A percentile compares a stretch with the other conserved stretches of the same genome.
Conservation (phyloP, 2,797 vertebrate genomes). For the Sylvilagus floridanus region DNA sequence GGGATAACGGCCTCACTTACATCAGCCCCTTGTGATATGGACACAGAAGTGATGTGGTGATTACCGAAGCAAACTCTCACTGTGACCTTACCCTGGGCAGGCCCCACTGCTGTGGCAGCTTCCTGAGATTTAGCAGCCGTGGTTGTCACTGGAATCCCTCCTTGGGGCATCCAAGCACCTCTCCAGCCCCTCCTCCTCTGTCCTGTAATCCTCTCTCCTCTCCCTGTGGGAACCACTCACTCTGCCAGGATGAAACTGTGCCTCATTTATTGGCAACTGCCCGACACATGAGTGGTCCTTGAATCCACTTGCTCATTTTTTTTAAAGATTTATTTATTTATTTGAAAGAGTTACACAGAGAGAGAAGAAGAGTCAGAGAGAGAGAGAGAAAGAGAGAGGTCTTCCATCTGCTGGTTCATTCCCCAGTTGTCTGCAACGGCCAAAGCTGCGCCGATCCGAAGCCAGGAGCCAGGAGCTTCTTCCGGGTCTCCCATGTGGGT, state of each 20-base stretch:
- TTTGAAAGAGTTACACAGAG: no score
- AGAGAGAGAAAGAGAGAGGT: no score
- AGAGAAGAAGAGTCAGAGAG: no score
- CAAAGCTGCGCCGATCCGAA: no score
- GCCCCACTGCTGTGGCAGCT: background rate
- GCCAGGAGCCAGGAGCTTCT: no score
- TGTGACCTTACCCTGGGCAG: background rate
- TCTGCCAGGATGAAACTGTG: background rate
- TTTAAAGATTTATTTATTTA: no score
- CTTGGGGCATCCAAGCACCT: background rate
- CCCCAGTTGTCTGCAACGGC: no score
- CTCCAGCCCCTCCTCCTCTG: background rate
- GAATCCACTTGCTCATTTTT: background rate
- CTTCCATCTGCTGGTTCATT: no score
- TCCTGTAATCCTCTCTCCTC: background rate
- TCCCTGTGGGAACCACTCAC: background rate
- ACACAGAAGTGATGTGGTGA: background rate
- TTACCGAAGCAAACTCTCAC: background rate
- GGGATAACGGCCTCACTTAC: background rate
- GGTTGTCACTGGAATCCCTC: background rate
- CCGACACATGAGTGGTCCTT: background rate
- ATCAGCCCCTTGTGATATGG: background rate
- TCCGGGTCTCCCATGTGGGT: no score
- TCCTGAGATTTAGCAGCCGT: background rate
- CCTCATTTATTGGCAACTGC: conserved; percentile 15